Percentiles rank a stretch among this genome's conserved stretches.
phyloP scores from a whole-genome alignment of 2,888 invertebrate genomes.

The Tetramorium bicarinatum region DNA sequence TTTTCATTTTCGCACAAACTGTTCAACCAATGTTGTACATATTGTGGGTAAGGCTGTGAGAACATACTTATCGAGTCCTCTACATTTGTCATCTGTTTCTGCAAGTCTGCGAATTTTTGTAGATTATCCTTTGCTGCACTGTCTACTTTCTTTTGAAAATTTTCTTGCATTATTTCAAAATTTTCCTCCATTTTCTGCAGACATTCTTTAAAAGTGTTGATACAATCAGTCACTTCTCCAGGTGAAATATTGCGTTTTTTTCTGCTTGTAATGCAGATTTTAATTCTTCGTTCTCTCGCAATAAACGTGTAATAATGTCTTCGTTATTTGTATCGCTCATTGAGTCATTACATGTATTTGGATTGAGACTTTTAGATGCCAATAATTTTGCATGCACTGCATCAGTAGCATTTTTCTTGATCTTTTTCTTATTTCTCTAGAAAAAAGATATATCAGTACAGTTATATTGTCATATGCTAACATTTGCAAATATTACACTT shows the following conservation, averaged over 20 bases:
- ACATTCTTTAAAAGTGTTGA: too few species aligned
- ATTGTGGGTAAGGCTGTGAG: neutral
- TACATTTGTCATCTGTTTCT: neutral
- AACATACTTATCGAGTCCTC: neutral
- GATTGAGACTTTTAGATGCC: neutral
- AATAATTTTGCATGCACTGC: constrained; percentile 10
- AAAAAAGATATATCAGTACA: neutral
- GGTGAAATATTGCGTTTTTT: neutral
- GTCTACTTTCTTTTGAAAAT: neutral
- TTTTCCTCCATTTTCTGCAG: neutral
- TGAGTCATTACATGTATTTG: neutral
- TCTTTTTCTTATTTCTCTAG: constrained; percentile 3
- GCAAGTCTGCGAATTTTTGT: neutral
- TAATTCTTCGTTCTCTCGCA: neutral
- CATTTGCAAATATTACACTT: constrained; percentile 14
- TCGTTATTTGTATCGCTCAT: neutral
- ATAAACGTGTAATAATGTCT: neutral
- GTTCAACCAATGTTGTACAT: neutral
- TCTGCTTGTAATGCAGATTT: constrained; percentile 4
- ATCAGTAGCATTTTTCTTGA: constrained; percentile 1
- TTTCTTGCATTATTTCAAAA: neutral
- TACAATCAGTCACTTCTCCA: too few species aligned
- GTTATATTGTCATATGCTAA: neutral
- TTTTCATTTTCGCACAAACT: neutral
- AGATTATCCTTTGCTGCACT: neutral